Base-by-base conservation (phyloP, 2,113 vertebrate species). In the Dasyurus viverrinus region DNA sequence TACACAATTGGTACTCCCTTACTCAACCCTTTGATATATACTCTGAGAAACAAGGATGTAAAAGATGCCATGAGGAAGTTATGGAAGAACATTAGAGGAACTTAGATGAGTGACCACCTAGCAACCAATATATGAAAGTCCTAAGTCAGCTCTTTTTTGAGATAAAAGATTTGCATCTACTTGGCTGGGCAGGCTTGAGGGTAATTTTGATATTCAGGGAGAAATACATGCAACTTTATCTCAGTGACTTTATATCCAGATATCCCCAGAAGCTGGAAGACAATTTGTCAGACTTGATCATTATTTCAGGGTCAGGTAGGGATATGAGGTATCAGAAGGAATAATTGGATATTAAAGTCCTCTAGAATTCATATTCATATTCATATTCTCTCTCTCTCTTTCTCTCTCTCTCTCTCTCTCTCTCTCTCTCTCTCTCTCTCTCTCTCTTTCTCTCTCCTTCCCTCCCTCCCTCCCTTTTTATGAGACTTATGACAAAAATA, bases 1-100 rank as follows among this genome's bases (percentile, higher is more conserved):
- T 97, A 98, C 4, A 94, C 95, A 10, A 47, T 97, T 36, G 94
- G 94, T 23, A 97, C 97, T 14, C 97, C 96, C 14, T 90, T 97
- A 47, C 50, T 96, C 42, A 97, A 97, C 22, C 96, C 96, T 94
- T 12, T 97, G 50, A 97, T 97, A 94, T 97, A 97, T 2, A 95
- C 95, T 0, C 26, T 97, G 68, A 95, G 94, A 55, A 97, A 97
- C 14, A 89, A 93, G 89, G 93, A 95, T 53, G 89, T 94, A 60
- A 96, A 96, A 93, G 84, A 22, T 9, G 53, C 92, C 24, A 92
- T 60, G 53, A 89, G 3, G 11, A 94, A 50, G 0, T 30, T 96
- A 14, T 96, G 91, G 96, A 89, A 53, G 12, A 93, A 53, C 10
- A 93, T 68, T 68, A 93, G 6, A 8, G 47, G 9, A 42, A 54